Evolutionary conservation across 64 coral and sea anemone species (phyloP).

Genomic region (Pocillopora damicornis): DNA sequence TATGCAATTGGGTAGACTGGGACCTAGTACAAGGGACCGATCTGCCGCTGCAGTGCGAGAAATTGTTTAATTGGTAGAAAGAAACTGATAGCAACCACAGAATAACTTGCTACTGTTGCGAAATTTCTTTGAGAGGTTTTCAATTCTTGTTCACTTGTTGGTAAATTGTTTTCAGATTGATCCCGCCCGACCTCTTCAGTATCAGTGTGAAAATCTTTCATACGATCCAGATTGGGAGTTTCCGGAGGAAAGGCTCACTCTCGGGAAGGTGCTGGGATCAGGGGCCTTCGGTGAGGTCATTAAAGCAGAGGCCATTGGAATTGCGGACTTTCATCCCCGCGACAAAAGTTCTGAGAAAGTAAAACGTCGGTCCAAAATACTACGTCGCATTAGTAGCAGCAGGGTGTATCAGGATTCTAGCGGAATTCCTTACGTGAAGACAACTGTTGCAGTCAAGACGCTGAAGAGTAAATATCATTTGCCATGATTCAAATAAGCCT

Average conservation of each 20-base stretch:
- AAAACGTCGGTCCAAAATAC: neutral
- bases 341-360: slow-evolving; percentile 17
- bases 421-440: slow-evolving; percentile 45
- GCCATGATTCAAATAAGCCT: too few species aligned
- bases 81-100: too few species aligned
- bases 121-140: neutral
- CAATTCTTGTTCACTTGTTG: neutral
- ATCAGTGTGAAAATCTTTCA: slow-evolving; percentile 39
- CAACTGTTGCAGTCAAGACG: slow-evolving; percentile 76
- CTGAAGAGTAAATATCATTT: slow-evolving; percentile 44
- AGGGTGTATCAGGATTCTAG: slow-evolving; percentile 24
- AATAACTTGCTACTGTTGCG: too few species aligned
- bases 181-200: slow-evolving; percentile 37
- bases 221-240: slow-evolving; percentile 62
- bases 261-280: slow-evolving; percentile 38
- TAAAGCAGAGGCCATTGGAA: slow-evolving; percentile 63
- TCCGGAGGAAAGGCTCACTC: slow-evolving; percentile 59
- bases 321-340: slow-evolving; percentile 32
- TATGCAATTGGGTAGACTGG: too few species aligned
- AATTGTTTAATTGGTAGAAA: too few species aligned
- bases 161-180: slow-evolving; percentile 17
- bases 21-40: too few species aligned
- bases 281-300: slow-evolving; percentile 58
- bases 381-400: neutral
- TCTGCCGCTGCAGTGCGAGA: too few species aligned